These are phyloP conservation scores for Pandemis heparana DNA, from an alignment of 2,888 invertebrate genomes.

Conservation along the genomic window DNA sequence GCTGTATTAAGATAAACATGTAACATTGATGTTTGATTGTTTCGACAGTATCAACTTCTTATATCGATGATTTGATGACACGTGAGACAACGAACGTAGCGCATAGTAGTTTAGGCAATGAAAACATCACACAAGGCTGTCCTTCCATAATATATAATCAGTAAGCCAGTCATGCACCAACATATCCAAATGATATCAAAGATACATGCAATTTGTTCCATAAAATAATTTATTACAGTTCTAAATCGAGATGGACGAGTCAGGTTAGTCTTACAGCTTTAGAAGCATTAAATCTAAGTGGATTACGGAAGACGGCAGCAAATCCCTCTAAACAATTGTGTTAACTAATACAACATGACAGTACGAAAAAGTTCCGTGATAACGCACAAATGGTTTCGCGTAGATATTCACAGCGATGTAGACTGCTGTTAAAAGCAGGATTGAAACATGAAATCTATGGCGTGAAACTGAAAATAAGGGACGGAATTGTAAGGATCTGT, in stretches of 20 bases:
- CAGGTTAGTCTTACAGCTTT: constrained; percentile 10
- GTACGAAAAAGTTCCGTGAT: neutral
- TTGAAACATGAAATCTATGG: constrained; percentile 41
- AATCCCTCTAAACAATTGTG: constrained; percentile 17
- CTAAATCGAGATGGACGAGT: constrained; percentile 5
- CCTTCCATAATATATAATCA: constrained; percentile 21
- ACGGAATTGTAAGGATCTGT: constrained; percentile 44
- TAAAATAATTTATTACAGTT: constrained; percentile 3
- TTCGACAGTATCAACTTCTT: neutral
- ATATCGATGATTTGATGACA: constrained; percentile 19
- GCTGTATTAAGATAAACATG: constrained; percentile 8
- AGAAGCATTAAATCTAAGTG: constrained; percentile 12
- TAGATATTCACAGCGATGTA: constrained; percentile 4
- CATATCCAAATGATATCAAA: constrained; percentile 10
- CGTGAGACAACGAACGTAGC: constrained; percentile 13
- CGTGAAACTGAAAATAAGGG: constrained; percentile 39
- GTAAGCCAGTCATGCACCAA: constrained; percentile 26
- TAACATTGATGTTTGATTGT: neutral
- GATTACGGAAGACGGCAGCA: neutral
- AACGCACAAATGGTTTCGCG: constrained; percentile 19
- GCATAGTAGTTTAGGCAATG: constrained; percentile 27
- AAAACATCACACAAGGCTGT: constrained; percentile 17
- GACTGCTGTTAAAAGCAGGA: constrained; percentile 11
- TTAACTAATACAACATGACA: constrained; percentile 7
- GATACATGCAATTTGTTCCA: constrained; percentile 18